These are phyloP conservation scores for Mythimna impura DNA, from an alignment of 2,888 invertebrate genomes.

Conservation along the genomic window DNA sequence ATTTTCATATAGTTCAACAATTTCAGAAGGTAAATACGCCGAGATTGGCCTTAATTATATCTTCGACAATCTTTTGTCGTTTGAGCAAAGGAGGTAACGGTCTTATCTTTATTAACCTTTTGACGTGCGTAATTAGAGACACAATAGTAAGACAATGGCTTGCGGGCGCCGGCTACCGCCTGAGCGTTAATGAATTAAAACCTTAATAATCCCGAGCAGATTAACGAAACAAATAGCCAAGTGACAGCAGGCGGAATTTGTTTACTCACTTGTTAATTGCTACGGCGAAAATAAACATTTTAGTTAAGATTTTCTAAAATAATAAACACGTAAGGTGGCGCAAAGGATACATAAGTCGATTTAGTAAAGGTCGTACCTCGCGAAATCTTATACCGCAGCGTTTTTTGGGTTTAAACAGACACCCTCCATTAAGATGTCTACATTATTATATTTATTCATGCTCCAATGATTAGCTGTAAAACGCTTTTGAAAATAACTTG, in stretches of 20 bases:
- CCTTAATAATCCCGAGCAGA: slow-evolving; percentile 55
- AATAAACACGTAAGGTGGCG: slow-evolving; percentile 21
- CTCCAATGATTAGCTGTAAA: slow-evolving; percentile 43
- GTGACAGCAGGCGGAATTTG: slow-evolving; percentile 47
- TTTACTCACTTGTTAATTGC: slow-evolving; percentile 28
- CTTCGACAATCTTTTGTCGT: slow-evolving; percentile 63
- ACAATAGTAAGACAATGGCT: too few relatives aligned
- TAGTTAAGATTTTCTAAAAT: background rate
- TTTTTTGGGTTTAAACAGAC: slow-evolving; percentile 34
- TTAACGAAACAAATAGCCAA: slow-evolving; percentile 53
- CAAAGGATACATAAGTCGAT: slow-evolving; percentile 40
- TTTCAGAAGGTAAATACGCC: slow-evolving; percentile 61
- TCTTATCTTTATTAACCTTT: slow-evolving; percentile 64
- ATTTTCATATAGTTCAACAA: slow-evolving; percentile 60
- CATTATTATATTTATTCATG: slow-evolving; percentile 48
- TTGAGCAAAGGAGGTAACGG: slow-evolving; percentile 55
- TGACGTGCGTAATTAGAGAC: too few relatives aligned
- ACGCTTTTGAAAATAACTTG: slow-evolving; percentile 42
- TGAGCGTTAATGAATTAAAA: too few relatives aligned
- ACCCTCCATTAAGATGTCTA: slow-evolving; percentile 46
- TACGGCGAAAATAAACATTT: slow-evolving; percentile 12
- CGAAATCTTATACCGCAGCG: slow-evolving; percentile 46
- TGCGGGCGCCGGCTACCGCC: too few relatives aligned
- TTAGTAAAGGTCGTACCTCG: slow-evolving; percentile 23
- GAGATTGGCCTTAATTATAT: slow-evolving; percentile 57